Evolutionary conservation across 2,113 vertebrate species (phyloP).

Genomic region (Phalacrocorax brasilianus): DNA sequence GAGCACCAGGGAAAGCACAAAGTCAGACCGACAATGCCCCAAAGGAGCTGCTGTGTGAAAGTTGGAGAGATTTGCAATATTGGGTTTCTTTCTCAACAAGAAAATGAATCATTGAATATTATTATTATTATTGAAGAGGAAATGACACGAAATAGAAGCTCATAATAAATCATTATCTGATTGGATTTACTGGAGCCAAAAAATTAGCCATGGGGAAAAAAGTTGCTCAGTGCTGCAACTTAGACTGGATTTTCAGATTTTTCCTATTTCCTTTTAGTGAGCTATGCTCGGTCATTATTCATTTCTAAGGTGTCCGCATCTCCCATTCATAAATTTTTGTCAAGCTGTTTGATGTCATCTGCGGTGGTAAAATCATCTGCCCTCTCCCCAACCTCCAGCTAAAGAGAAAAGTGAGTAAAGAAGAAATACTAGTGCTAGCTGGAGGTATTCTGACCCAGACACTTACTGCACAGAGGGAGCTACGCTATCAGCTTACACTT

Average conservation of each 20-base stretch:
- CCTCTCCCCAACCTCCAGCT: not conserved
- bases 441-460: not conserved
- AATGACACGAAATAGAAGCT: not conserved
- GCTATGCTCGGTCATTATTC: not conserved
- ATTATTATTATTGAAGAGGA: constrained; percentile 3
- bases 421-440: not conserved
- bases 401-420: not conserved
- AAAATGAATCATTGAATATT: constrained; percentile 34
- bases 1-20: not conserved
- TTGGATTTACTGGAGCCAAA: constrained; percentile 5
- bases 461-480: not conserved
- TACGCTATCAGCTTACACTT: not conserved
- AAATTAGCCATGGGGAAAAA: not conserved
- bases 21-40: not conserved
- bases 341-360: not conserved
- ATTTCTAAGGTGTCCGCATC: not conserved
- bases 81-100: constrained; percentile 25
- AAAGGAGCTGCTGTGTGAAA: not conserved
- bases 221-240: not conserved
- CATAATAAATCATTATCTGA: constrained; percentile 41
- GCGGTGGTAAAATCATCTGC: not conserved
- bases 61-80: not conserved
- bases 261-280: not conserved
- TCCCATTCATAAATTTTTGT: not conserved
- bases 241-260: not conserved